Conservation (phyloP, 2,888 invertebrate species). For the Podabrus alpinus region DNA sequence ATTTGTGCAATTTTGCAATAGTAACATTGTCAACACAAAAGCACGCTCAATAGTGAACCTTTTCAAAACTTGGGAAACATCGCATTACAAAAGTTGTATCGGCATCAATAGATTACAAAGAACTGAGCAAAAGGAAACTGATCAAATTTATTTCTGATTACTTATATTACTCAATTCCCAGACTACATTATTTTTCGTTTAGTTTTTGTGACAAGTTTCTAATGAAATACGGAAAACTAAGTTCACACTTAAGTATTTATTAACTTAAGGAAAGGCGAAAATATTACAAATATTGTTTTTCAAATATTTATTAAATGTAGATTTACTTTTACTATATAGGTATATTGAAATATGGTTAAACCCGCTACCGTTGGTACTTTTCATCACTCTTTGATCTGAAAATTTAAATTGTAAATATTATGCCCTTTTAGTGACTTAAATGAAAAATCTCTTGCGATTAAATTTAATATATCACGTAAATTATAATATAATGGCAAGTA, state of each 20-base stretch:
- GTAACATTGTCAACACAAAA: neutral
- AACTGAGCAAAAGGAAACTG: neutral
- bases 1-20: neutral
- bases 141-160: neutral
- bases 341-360: no score
- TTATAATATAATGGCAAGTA: neutral
- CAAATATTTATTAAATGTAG: no score
- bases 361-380: no score
- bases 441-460: neutral
- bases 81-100: neutral
- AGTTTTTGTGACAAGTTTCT: constrained; percentile 13
- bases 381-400: no score
- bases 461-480: neutral
- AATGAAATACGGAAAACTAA: constrained; percentile 27
- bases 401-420: no score
- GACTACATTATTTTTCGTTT: constrained; percentile 29
- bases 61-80: neutral
- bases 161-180: constrained; percentile 16
- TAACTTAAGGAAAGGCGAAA: no score
- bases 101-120: neutral
- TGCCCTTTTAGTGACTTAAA: neutral
- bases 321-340: no score
- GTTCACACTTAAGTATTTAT: neutral
- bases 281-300: no score
- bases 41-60: no score